A percentile compares a stretch with the other conserved stretches of the same genome.
These are phyloP conservation scores for Leptobrachium leishanense DNA, from an alignment of 2,113 vertebrate species.

Conservation along the genomic window DNA sequence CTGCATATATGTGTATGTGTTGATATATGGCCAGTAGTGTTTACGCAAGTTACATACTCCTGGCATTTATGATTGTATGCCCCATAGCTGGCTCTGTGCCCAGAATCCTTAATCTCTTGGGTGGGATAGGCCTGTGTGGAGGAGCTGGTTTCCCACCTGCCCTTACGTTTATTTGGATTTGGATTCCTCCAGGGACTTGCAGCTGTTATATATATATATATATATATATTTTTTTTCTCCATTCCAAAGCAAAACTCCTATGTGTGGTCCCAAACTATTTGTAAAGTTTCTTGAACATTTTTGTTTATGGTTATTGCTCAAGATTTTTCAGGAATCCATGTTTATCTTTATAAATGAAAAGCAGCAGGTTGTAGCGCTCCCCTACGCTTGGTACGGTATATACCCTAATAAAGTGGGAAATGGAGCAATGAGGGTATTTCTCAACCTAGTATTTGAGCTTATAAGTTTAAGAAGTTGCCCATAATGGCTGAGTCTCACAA, in stretches of 20 bases:
- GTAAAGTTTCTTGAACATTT: not conserved
- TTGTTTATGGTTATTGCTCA: not conserved
- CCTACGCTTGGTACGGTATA: too few species aligned
- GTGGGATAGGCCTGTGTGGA: not conserved
- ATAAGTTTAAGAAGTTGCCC: too few species aligned
- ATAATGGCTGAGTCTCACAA: too few species aligned
- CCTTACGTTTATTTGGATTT: not conserved
- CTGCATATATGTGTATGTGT: too few species aligned
- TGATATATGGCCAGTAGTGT: too few species aligned
- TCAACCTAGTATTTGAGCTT: too few species aligned
- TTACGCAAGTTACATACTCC: not conserved
- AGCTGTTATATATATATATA: not conserved
- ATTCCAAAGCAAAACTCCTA: not conserved
- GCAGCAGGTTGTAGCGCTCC: too few species aligned
- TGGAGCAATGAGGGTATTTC: too few species aligned
- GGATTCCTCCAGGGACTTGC: not conserved
- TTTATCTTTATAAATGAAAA: too few species aligned
- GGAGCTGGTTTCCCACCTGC: not conserved
- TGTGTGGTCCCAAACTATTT: not conserved
- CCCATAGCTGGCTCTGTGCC: not conserved
- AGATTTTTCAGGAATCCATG: not conserved
- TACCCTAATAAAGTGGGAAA: too few species aligned
- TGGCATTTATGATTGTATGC: not conserved
- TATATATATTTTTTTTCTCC: not conserved
- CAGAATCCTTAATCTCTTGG: not conserved